Percentiles rank a stretch among this genome's conserved stretches.
Conservation (phyloP, 2,797 vertebrate genomes). For the Champsocephalus esox region DNA sequence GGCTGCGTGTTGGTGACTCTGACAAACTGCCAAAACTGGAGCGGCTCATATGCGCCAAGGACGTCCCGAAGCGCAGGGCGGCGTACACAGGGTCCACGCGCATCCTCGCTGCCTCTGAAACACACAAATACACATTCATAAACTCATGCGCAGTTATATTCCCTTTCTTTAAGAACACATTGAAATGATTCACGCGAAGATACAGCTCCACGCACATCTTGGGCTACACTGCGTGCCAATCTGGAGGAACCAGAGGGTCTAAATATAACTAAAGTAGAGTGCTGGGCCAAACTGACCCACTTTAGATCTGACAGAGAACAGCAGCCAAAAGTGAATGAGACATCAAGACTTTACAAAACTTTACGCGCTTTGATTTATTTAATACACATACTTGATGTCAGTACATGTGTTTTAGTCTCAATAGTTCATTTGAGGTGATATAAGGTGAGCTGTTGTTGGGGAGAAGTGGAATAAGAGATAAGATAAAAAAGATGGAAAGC, state of each 20-base stretch:
- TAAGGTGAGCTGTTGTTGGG: constrained; percentile 26
- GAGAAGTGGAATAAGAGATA: constrained; percentile 50
- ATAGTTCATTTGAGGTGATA: constrained; percentile 16
- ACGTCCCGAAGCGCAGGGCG: constrained; percentile 91
- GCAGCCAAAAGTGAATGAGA: constrained; percentile 64
- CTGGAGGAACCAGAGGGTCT: constrained; percentile 54
- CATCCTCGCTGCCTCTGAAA: constrained; percentile 76
- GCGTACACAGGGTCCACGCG: constrained; percentile 92
- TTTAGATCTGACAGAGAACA: constrained; percentile 56
- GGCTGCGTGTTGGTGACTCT: constrained; percentile 90
- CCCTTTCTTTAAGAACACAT: constrained; percentile 13
- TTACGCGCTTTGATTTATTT: constrained; percentile 38
- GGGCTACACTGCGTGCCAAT: constrained; percentile 45
- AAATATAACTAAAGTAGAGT: constrained; percentile 69
- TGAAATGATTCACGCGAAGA: constrained; percentile 35
- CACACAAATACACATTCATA: constrained; percentile 32
- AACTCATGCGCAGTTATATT: constrained; percentile 15
- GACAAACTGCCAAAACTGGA: constrained; percentile 92
- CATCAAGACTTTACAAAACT: constrained; percentile 55
- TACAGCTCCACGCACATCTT: constrained; percentile 34
- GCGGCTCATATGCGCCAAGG: constrained; percentile 92
- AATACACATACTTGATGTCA: constrained; percentile 38
- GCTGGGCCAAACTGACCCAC: constrained; percentile 74
- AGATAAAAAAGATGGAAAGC: constrained; percentile 61
- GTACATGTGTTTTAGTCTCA: constrained; percentile 40